Evolutionary conservation across 53 echinoderm and acorn worm species (phyloP).

Genomic region (Astropecten irregularis): DNA sequence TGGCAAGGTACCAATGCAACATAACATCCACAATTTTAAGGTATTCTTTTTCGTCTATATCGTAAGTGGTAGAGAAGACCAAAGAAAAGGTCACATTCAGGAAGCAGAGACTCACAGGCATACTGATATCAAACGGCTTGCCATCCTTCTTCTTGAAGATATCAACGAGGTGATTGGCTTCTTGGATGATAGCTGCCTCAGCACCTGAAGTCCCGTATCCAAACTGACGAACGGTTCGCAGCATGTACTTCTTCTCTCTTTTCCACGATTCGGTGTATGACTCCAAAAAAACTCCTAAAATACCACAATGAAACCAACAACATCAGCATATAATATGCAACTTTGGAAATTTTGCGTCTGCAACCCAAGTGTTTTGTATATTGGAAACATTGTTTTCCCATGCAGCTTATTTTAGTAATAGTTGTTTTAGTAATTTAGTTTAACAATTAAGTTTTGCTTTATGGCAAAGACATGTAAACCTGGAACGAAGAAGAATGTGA

Average conservation of each 20-base stretch:
- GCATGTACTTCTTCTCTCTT: slow-evolving; percentile 28
- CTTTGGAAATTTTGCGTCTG: too few species aligned
- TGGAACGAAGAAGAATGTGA: too few species aligned
- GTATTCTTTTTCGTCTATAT: background rate
- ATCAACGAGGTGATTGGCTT: slow-evolving; percentile 8
- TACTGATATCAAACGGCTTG: background rate
- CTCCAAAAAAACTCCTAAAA: slow-evolving; percentile 27
- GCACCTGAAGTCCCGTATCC: slow-evolving; percentile 11
- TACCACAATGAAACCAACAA: too few species aligned
- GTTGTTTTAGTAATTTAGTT: too few species aligned
- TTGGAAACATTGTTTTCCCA: too few species aligned
- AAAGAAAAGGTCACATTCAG: slow-evolving; percentile 21
- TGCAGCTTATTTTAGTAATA: too few species aligned
- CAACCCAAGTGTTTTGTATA: too few species aligned
- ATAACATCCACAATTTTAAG: background rate
- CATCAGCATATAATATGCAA: too few species aligned
- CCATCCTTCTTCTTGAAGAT: slow-evolving; percentile 5
- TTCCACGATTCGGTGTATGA: slow-evolving; percentile 12
- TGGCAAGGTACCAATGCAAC: background rate
- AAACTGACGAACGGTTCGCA: slow-evolving; percentile 23
- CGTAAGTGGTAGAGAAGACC: slow-evolving; percentile 1
- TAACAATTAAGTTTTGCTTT: too few species aligned
- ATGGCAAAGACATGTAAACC: too few species aligned
- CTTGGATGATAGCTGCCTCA: background rate
- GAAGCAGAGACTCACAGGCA: background rate